These are phyloP conservation scores for Ciconia nigra DNA, from an alignment of 2,797 vertebrate genomes.

Conservation along the genomic window DNA sequence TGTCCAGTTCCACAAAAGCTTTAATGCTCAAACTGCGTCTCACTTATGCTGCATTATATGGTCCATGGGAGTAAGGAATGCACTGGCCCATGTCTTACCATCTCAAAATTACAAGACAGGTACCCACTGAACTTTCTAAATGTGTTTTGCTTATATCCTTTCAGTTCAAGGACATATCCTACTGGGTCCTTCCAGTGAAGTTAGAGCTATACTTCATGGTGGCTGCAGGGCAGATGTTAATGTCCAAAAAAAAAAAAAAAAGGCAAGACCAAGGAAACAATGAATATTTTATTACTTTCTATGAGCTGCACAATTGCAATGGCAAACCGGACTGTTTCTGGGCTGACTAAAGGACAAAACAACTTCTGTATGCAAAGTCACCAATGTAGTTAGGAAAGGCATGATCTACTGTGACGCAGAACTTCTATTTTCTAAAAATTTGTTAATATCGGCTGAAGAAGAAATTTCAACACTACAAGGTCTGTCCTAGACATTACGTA, in stretches of 20 bases:
- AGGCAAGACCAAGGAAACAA: background rate
- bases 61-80: background rate
- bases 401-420: background rate
- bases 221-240: background rate
- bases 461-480: background rate
- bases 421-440: background rate
- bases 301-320: background rate
- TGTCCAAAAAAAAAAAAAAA: background rate
- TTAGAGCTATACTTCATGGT: background rate
- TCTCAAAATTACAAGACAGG: background rate
- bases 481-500: background rate
- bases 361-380: background rate
- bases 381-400: background rate
- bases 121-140: background rate
- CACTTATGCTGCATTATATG: background rate
- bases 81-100: background rate
- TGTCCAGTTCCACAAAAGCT: background rate
- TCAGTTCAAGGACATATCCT: background rate
- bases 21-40: background rate
- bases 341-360: background rate
- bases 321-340: background rate
- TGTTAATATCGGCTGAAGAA: background rate
- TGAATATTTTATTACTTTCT: background rate
- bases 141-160: background rate
- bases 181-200: background rate